Base-by-base conservation (phyloP, 2,888 invertebrate species). In the Polydrusus pterygomalis region DNA sequence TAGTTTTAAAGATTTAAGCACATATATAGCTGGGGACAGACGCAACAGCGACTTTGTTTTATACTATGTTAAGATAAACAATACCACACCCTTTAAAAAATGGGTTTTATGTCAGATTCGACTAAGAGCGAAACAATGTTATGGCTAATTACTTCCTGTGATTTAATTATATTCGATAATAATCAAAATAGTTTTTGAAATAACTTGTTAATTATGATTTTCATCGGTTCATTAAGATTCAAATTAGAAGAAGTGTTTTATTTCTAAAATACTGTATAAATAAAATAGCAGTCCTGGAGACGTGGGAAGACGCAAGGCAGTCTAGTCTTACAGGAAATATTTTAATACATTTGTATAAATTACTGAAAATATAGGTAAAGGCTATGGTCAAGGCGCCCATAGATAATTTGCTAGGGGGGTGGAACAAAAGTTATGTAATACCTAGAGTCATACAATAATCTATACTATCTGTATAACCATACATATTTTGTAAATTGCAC, bases 261-360 rank as follows among this genome's bases (percentile, higher is more conserved):
- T 5, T 17, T 5, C 17, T 8, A 47, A 47, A 17, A 47, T 47
- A 17, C 7, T 47, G 5, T 47, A 45, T n/a, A 45, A 45, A 13
- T 43, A 43, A 54, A 54, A 25, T 54, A 54, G 25, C 25, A 30
- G 54, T 30, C 25, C 30, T 54, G 54, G 25, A 30, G 25, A 54
- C 54, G 54, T 54, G 54, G 54, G 54, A 54, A 11, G 54, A n/a
- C 30, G 30, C 13, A 25, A 54, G 54, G 54, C 25, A 54, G 20
- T 25, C 2, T 10, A 25, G 18, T 49, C 1, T 17, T 9, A 1
- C 2, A n/a, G 0, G 30, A 5, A 30, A n/a, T 54, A 2, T 30
- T 6, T n/a, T n/a, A 20, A 11, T 25, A 13, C n/a, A n/a, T 25
- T n/a, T 25, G 54, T 1, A 54, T 54, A 30, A 54, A 54, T 54